A percentile compares a stretch with the other conserved stretches of the same genome.
Evolutionary conservation across 2,888 invertebrate genomes (phyloP).

Genomic region (Cryptophagus acutangulus): DNA sequence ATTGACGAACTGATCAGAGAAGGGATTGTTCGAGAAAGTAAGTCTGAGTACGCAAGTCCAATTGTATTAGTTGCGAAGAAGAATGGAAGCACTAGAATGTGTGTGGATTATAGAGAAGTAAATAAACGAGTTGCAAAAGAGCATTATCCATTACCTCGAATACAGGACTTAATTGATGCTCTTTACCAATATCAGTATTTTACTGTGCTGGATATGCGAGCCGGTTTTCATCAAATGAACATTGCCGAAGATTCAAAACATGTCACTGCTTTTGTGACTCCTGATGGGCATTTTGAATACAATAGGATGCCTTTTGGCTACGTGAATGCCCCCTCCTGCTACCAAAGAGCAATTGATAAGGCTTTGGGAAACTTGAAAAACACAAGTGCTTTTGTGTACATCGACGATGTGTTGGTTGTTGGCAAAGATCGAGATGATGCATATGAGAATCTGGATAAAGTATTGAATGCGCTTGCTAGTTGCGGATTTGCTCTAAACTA

Average conservation of each 20-base stretch:
- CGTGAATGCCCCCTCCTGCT: conserved; percentile 35
- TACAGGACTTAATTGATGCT: conserved; percentile 34
- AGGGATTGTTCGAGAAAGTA: not conserved
- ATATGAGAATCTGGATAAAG: conserved; percentile 10
- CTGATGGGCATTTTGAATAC: conserved; percentile 37
- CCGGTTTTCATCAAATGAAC: conserved; percentile 35
- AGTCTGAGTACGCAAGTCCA: conserved; percentile 12
- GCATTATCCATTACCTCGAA: conserved; percentile 33
- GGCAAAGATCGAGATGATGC: too few species aligned
- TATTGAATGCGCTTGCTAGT: conserved; percentile 12
- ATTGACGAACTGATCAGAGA: too few species aligned
- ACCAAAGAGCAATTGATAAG: conserved; percentile 27
- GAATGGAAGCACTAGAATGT: conserved; percentile 26
- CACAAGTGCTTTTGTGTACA: conserved; percentile 11
- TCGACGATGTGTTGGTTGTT: conserved; percentile 18
- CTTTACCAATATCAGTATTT: conserved; percentile 29
- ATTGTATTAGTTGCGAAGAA: conserved; percentile 22
- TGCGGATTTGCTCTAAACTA: conserved; percentile 17
- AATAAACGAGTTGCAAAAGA: conserved; percentile 35
- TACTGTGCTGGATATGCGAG: conserved; percentile 31
- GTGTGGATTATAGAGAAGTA: conserved; percentile 32
- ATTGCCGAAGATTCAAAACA: conserved; percentile 26
- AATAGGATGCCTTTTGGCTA: conserved; percentile 37
- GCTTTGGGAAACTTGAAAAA: conserved; percentile 5
- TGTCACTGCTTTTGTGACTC: conserved; percentile 36